Conservation (phyloP, 1,140 invertebrate species). For the Papilio aristodemus region DNA sequence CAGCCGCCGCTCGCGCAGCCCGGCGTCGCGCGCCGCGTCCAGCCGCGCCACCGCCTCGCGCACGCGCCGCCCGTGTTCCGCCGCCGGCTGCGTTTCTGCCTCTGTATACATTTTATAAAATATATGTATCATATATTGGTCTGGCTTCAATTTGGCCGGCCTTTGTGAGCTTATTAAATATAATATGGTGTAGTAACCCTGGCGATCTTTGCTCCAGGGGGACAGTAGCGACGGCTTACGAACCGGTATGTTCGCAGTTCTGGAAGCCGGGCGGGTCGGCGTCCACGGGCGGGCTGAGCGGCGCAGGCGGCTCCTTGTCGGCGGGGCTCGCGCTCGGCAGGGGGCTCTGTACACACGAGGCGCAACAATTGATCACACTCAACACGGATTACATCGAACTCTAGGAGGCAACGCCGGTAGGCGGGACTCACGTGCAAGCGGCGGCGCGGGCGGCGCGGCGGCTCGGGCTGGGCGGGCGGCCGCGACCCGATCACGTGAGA, state of each 20-base stretch:
- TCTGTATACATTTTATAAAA: background rate
- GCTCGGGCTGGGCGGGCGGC: conserved; percentile 53
- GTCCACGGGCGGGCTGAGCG: conserved; percentile 54
- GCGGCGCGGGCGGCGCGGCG: conserved; percentile 46
- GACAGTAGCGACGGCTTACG: background rate
- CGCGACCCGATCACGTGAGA: conserved; percentile 88
- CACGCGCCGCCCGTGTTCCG: conserved; percentile 51
- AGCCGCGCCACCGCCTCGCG: conserved; percentile 82
- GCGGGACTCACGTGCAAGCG: conserved; percentile 46
- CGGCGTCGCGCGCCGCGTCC: conserved; percentile 84
- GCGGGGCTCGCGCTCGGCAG: conserved; percentile 36
- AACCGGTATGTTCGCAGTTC: conserved; percentile 35
- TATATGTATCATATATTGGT: background rate
- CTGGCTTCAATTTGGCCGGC: too few species aligned
- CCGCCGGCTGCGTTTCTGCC: background rate
- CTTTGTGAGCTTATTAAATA: too few species aligned
- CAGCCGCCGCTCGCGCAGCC: conserved; percentile 82
- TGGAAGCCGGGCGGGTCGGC: conserved; percentile 43
- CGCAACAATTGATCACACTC: background rate
- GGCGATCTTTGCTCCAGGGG: too few species aligned
- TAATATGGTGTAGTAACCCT: too few species aligned
- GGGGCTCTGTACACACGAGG: conserved; percentile 46
- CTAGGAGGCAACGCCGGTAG: background rate
- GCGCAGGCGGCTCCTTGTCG: conserved; percentile 40
- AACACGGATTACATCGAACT: too few species aligned